Evolutionary conservation across 2,888 invertebrate species (phyloP).

Genomic region (Phragmatobia fuliginosa): DNA sequence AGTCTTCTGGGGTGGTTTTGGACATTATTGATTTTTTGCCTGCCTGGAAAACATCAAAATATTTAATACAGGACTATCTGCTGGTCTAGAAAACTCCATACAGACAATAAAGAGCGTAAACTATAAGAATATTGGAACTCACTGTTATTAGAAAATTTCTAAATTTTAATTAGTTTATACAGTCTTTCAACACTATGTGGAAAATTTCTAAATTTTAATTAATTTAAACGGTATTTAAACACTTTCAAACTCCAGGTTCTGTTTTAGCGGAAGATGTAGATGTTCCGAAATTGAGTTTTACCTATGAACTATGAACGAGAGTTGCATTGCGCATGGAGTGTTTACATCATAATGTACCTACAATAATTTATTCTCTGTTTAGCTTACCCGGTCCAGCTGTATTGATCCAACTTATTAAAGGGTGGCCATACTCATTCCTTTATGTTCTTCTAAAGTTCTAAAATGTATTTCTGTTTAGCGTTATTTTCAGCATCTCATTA

Average conservation of each 20-base stretch:
- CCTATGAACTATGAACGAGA: constrained; percentile 2
- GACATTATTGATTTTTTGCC: constrained; percentile 10
- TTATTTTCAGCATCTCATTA: not conserved
- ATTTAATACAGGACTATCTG: not conserved
- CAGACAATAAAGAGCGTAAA: not conserved
- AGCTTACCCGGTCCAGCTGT: not conserved
- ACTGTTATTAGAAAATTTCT: not conserved
- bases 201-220: not conserved
- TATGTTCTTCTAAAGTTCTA: not conserved
- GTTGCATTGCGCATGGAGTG: constrained; percentile 9
- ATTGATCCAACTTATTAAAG: not conserved
- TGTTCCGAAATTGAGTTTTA: constrained; percentile 10
- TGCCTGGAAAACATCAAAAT: not conserved
- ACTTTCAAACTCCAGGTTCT: not conserved
- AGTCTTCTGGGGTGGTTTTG: not conserved
- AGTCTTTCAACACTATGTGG: no score
- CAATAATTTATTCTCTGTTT: not conserved
- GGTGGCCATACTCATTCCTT: not conserved
- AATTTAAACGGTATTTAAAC: not conserved
- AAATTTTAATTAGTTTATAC: not conserved
- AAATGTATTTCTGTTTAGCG: not conserved
- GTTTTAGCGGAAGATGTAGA: constrained; percentile 2
- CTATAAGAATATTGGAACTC: not conserved
- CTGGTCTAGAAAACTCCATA: not conserved
- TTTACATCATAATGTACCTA: constrained; percentile 1